Conservation (phyloP, 2,888 invertebrate genomes). For the Drosophila longiperda region DNA sequence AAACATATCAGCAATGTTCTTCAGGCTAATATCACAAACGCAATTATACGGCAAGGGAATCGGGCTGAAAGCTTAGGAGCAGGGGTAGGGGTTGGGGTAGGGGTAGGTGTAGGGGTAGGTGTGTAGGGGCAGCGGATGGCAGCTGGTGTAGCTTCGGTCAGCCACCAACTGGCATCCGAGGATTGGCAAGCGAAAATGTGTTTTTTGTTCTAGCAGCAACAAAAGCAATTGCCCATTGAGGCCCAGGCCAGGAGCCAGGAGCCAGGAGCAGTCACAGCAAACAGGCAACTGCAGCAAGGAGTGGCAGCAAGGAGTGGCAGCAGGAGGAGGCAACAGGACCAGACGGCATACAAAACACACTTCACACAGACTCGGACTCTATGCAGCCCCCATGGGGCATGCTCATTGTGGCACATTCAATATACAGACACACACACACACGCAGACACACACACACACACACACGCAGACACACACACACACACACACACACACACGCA, state of each 20-base stretch:
- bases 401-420: constrained; percentile 70
- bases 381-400: constrained; percentile 54
- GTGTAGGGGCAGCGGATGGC: not conserved
- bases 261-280: constrained; percentile 19
- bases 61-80: not conserved
- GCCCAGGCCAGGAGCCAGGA: not conserved
- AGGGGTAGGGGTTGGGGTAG: not conserved
- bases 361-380: constrained; percentile 23
- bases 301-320: constrained; percentile 12
- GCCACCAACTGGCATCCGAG: constrained; percentile 26
- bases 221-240: constrained; percentile 71
- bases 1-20: constrained; percentile 58
- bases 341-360: constrained; percentile 20
- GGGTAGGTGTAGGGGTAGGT: not conserved
- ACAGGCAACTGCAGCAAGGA: not conserved
- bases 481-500: constrained; percentile 22
- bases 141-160: constrained; percentile 33
- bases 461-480: constrained; percentile 36
- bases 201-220: constrained; percentile 67
- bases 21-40: constrained; percentile 80
- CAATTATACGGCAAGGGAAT: constrained; percentile 70
- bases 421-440: constrained; percentile 40
- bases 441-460: constrained; percentile 32
- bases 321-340: constrained; percentile 11
- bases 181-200: constrained; percentile 42